Evolutionary conservation across 35 echinoderm and acorn worm species (phyloP).

Genomic region (Diadema setosum): DNA sequence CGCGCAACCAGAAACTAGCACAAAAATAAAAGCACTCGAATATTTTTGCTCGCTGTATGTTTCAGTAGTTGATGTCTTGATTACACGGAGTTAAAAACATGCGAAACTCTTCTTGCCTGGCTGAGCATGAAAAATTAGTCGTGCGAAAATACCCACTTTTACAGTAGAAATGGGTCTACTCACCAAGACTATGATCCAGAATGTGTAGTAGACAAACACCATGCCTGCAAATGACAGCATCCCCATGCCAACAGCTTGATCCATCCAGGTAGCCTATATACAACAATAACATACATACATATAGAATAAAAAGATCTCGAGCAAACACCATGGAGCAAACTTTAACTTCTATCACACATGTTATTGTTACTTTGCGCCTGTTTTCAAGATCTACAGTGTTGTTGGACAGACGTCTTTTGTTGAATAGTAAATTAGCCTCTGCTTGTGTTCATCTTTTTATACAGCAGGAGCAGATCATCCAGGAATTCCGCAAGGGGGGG

Average conservation of each 20-base stretch:
- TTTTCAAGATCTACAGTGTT: too few species aligned
- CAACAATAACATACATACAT: background rate
- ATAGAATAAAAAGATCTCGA: too few species aligned
- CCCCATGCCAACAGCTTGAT: conserved; percentile 74
- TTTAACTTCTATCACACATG: too few species aligned
- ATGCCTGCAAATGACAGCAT: conserved; percentile 67
- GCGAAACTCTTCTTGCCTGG: background rate
- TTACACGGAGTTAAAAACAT: background rate
- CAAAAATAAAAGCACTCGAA: background rate
- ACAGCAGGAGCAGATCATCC: too few species aligned
- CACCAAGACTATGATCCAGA: conserved; percentile 86
- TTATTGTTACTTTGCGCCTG: too few species aligned
- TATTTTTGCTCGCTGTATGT: background rate
- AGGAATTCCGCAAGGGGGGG: too few species aligned
- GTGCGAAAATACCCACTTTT: background rate
- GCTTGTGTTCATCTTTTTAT: too few species aligned
- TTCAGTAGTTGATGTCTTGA: background rate
- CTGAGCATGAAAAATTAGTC: background rate
- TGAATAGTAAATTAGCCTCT: too few species aligned
- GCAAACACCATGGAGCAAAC: too few species aligned
- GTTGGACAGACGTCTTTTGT: too few species aligned
- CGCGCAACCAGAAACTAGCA: too few species aligned
- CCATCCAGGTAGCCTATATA: conserved; percentile 69
- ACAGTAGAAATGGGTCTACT: background rate
- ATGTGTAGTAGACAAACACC: conserved; percentile 79